These are phyloP conservation scores for Etheostoma perlongum DNA, from an alignment of 2,797 vertebrate genomes.

Conservation along the genomic window DNA sequence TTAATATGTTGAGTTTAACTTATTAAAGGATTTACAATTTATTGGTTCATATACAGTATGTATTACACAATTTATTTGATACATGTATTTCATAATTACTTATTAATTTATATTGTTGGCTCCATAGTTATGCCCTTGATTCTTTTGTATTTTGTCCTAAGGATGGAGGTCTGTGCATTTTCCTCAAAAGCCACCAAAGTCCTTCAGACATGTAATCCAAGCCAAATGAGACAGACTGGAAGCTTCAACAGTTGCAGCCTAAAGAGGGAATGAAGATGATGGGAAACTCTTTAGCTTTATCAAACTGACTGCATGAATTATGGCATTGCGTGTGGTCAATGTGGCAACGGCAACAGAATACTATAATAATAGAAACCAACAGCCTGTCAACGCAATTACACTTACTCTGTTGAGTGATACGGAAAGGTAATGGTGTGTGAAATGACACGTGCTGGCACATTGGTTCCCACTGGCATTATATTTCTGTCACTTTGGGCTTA, in stretches of 20 bases:
- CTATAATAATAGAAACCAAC: constrained; percentile 59
- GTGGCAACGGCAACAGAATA: constrained; percentile 36
- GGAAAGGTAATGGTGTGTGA: constrained; percentile 62
- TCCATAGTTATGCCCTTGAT: neutral
- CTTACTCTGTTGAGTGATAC: constrained; percentile 58
- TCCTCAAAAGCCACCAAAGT: constrained; percentile 47
- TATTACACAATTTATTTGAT: neutral
- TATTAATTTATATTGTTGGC: neutral
- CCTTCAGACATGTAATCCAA: constrained; percentile 60
- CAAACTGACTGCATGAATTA: constrained; percentile 54
- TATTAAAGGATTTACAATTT: neutral
- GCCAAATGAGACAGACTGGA: constrained; percentile 66
- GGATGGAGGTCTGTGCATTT: constrained; percentile 50
- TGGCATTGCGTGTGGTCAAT: constrained; percentile 49
- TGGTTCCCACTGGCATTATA: constrained; percentile 43
- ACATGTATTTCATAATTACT: neutral
- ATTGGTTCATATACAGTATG: neutral
- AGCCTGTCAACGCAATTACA: constrained; percentile 57
- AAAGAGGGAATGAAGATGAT: constrained; percentile 12
- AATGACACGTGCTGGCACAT: constrained; percentile 46
- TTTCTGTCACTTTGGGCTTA: constrained; percentile 43
- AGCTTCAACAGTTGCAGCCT: constrained; percentile 33
- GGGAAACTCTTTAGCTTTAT: constrained; percentile 16
- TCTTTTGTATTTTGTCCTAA: constrained; percentile 24
- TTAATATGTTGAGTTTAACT: neutral